phyloP scores from a whole-genome alignment of 2,888 invertebrate genomes.

The Acanthosepion lycidas region DNA sequence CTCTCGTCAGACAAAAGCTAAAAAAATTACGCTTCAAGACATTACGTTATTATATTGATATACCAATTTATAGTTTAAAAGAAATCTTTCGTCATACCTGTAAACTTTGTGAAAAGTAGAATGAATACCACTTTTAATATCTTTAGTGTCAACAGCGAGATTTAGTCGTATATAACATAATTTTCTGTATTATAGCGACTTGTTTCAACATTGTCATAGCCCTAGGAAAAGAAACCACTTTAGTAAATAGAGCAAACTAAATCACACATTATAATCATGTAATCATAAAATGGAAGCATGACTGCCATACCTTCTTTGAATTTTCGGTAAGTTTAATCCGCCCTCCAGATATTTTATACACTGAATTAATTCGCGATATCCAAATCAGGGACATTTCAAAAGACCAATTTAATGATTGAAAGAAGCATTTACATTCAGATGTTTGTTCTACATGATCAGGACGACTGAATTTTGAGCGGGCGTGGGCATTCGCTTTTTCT shows the following conservation, averaged over 20 bases:
- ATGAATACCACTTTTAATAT: neutral
- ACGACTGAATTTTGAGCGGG: too few relatives aligned
- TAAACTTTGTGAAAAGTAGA: too few relatives aligned
- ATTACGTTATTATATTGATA: neutral
- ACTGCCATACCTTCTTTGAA: neutral
- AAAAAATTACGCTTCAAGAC: neutral
- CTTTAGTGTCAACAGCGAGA: neutral
- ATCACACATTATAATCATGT: neutral
- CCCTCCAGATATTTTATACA: too few relatives aligned
- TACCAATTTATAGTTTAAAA: neutral
- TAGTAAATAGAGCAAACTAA: neutral
- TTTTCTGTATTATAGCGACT: neutral
- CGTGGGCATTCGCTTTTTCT: too few relatives aligned
- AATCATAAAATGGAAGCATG: neutral
- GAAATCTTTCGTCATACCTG: neutral
- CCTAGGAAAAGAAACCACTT: neutral
- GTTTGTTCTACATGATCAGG: too few relatives aligned
- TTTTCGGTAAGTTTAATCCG: neutral
- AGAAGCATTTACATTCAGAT: too few relatives aligned
- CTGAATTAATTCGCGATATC: too few relatives aligned
- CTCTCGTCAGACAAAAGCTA: neutral
- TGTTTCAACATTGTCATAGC: neutral
- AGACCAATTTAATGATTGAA: too few relatives aligned
- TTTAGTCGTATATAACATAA: neutral
- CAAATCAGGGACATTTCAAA: too few relatives aligned